Evolutionary conservation across 2,888 invertebrate species (phyloP), one percentile per base, ranked within the genome.

Genomic region (Invenusta paracnida): DNA sequence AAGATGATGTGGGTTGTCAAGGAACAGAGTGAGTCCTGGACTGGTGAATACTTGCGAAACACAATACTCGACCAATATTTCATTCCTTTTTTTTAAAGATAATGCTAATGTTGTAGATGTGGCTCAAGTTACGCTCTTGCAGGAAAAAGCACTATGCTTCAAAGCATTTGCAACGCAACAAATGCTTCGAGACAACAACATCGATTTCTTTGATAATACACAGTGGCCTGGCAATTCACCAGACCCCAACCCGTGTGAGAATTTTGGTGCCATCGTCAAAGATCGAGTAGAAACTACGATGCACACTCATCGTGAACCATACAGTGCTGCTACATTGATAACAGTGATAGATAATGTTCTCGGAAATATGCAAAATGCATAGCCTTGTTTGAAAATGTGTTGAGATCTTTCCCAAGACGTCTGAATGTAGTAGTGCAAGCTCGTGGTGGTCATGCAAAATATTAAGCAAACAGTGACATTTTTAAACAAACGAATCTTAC

Each of bases 401-500:
- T 73, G 73, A 73, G 73, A 23, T 73, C 73, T 13, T 73, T 73
- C 25, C 73, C 73, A 23, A 5, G 2, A 73, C 27, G 73, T 48
- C 48, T 48, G 48, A 48, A 48, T 48, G 48, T 17, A 48, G 48
- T 48, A 48, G 11, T 48, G 73, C 25, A 23, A 73, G 11, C 17
- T 73, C 73, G 73, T 73, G 73, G 73, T 73, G 73, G 73, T n/a
- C 73, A 73, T 23, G 23, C 73, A n/a, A 73, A 23, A 23, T 73
- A 73, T 23, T 73, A 23, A 73, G 25, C 2, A 5, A 73, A 73
- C 73, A 73, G 25, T 73, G 48, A 48, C 48, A 48, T 48, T 48
- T 48, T 48, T 48, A n/a, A n/a, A n/a, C n/a, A n/a, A n/a, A n/a
- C n/a, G n/a, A n/a, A n/a, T n/a, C n/a, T n/a, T n/a, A n/a, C n/a